A percentile compares a stretch with the other conserved stretches of the same genome.
Evolutionary conservation across 1,140 invertebrate species (phyloP).

Genomic region (Drosophila murphyi): DNA sequence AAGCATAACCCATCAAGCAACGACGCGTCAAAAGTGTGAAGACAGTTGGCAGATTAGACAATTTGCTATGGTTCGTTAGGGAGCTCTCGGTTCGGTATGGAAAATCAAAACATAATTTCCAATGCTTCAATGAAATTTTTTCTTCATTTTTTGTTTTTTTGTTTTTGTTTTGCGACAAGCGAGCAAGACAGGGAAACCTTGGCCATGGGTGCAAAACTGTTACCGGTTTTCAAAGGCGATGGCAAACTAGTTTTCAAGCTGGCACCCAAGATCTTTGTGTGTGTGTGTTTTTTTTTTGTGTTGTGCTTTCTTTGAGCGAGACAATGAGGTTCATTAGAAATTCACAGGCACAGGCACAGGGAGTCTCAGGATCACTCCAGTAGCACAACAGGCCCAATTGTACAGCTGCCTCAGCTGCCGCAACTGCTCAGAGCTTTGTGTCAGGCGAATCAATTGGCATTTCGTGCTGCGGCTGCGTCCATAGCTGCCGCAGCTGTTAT

Average conservation of each 20-base stretch:
- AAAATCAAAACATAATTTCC: conserved; percentile 78
- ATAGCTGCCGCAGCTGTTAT: conserved; percentile 65
- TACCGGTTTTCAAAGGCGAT: conserved; percentile 71
- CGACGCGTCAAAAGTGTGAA: conserved; percentile 71
- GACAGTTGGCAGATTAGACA: conserved; percentile 70
- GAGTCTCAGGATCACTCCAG: conserved; percentile 22
- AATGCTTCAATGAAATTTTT: conserved; percentile 59
- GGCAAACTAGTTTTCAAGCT: conserved; percentile 76
- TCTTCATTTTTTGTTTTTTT: background rate
- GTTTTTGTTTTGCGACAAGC: conserved; percentile 9
- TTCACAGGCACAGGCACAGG: conserved; percentile 35
- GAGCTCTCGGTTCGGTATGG: conserved; percentile 46
- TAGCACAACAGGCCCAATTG: conserved; percentile 4
- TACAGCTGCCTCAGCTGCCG: conserved; percentile 34
- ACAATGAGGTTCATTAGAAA: conserved; percentile 73
- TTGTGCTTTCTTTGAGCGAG: conserved; percentile 49
- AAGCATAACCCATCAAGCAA: conserved; percentile 24
- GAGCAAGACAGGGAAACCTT: conserved; percentile 20
- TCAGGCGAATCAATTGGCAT: conserved; percentile 64
- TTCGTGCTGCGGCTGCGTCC: conserved; percentile 45
- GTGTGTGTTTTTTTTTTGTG: conserved; percentile 3
- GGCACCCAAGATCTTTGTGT: conserved; percentile 41
- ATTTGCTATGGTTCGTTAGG: conserved; percentile 75
- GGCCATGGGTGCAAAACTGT: conserved; percentile 43
- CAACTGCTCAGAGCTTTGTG: conserved; percentile 26